These are phyloP conservation scores for Microplitis deprimator DNA, from an alignment of 2,888 invertebrate genomes.

Conservation along the genomic window DNA sequence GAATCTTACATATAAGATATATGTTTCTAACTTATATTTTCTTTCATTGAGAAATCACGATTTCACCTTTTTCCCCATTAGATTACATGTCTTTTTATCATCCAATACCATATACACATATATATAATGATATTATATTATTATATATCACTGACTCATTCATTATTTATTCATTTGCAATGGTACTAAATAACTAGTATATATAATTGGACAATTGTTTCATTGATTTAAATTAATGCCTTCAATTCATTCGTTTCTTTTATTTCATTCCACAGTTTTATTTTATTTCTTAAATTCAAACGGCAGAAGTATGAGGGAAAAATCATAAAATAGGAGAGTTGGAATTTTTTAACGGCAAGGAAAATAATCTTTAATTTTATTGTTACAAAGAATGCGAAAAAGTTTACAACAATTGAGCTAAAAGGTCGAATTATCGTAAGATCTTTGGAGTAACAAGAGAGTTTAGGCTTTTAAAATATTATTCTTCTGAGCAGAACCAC, in stretches of 20 bases:
- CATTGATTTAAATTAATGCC: conserved; percentile 7
- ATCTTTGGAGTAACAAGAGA: neutral
- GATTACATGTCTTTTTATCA: conserved; percentile 4
- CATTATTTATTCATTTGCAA: conserved; percentile 15
- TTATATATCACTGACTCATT: neutral
- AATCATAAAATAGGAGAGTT: neutral
- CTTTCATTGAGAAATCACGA: conserved; percentile 39
- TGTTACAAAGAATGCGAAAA: neutral
- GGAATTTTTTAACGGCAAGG: neutral
- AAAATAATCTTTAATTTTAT: neutral
- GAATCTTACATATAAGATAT: conserved; percentile 1
- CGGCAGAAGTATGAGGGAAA: neutral
- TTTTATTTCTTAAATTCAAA: neutral
- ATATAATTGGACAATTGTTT: conserved; percentile 14
- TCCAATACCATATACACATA: neutral
- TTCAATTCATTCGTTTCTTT: neutral
- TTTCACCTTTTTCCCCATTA: conserved; percentile 38
- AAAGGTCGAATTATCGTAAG: neutral
- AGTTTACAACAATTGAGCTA: neutral
- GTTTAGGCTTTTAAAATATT: neutral
- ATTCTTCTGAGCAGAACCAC: neutral
- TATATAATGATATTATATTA: neutral
- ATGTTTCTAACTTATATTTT: conserved; percentile 21
- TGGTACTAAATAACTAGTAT: conserved; percentile 4
- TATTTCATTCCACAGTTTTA: neutral